Conservation (phyloP, 2,888 invertebrate genomes). For the Orthonychiurus folsomi region DNA sequence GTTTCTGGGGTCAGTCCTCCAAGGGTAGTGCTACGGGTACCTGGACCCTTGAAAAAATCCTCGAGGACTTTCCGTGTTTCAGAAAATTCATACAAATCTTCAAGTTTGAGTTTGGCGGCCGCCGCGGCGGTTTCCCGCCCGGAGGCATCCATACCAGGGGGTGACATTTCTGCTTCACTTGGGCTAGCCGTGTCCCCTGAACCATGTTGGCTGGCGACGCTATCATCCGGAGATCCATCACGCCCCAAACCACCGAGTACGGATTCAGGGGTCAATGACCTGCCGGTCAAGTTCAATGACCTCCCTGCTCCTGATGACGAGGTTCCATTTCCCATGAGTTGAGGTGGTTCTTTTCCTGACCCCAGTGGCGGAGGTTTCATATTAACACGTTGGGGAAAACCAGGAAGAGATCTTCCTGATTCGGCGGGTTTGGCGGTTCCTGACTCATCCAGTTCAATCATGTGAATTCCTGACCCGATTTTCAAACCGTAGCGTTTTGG, state of each 20-base stretch:
- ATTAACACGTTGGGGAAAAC: slow-evolving; percentile 62
- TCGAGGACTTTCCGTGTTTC: slow-evolving; percentile 85
- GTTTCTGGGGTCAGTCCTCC: slow-evolving; percentile 8
- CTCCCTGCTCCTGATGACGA: slow-evolving; percentile 4
- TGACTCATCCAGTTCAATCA: background rate
- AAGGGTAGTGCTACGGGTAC: slow-evolving; percentile 9
- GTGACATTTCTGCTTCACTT: background rate
- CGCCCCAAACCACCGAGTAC: background rate
- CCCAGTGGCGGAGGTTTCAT: background rate
- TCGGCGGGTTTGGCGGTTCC: background rate
- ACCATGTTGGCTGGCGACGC: slow-evolving; percentile 26
- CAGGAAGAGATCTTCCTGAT: slow-evolving; percentile 57
- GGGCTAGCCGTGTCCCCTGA: slow-evolving; percentile 3
- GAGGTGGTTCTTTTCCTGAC: background rate
- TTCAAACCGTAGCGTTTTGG: slow-evolving; percentile 57
- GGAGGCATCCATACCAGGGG: background rate
- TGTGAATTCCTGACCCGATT: background rate
- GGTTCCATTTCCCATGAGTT: slow-evolving; percentile 2
- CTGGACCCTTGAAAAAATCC: slow-evolving; percentile 60
- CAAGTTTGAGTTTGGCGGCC: slow-evolving; percentile 42
- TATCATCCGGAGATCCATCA: slow-evolving; percentile 24
- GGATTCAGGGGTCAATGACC: background rate
- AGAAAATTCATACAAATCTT: slow-evolving; percentile 84
- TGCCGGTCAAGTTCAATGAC: slow-evolving; percentile 19
- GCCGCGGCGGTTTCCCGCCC: background rate